Evolutionary conservation across 1,140 invertebrate species (phyloP).

Genomic region (Copidosoma floridanum): DNA sequence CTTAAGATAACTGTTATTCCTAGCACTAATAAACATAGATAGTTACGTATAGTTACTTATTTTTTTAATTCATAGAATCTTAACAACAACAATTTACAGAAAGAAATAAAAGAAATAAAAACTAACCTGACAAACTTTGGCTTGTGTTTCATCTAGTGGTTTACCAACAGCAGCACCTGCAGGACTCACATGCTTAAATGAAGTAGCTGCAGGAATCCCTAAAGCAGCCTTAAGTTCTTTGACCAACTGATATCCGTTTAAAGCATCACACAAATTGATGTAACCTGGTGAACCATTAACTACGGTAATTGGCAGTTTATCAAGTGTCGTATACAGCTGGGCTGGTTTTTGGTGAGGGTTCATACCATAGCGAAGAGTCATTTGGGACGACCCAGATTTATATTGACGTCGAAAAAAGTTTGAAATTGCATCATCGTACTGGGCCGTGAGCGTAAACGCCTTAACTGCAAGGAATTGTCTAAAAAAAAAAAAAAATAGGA

Average conservation of each 20-base stretch:
- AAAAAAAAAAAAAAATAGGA: conserved; percentile 32
- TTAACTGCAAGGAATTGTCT: conserved; percentile 79
- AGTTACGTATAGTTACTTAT: too few species aligned
- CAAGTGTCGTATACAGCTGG: conserved; percentile 81
- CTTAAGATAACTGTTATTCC: too few species aligned
- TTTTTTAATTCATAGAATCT: too few species aligned
- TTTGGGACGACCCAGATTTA: conserved; percentile 72
- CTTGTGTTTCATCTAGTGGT: conserved; percentile 72
- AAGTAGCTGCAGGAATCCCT: conserved; percentile 86
- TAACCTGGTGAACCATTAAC: conserved; percentile 95
- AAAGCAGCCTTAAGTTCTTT: conserved; percentile 80
- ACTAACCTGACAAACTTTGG: conserved; percentile 90
- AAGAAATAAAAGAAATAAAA: too few species aligned
- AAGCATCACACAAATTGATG: conserved; percentile 95
- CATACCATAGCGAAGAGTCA: conserved; percentile 92
- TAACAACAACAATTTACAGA: too few species aligned
- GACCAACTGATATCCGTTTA: conserved; percentile 97
- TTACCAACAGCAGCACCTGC: conserved; percentile 91
- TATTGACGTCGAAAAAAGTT: conserved; percentile 95
- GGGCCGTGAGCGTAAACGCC: conserved; percentile 93
- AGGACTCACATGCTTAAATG: conserved; percentile 97
- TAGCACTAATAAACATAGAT: too few species aligned
- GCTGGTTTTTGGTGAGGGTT: conserved; percentile 98
- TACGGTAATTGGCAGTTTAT: conserved; percentile 83
- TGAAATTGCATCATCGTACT: conserved; percentile 92